These are phyloP conservation scores for Drosophila pegasa DNA, from an alignment of 2,888 invertebrate species.

Conservation along the genomic window DNA sequence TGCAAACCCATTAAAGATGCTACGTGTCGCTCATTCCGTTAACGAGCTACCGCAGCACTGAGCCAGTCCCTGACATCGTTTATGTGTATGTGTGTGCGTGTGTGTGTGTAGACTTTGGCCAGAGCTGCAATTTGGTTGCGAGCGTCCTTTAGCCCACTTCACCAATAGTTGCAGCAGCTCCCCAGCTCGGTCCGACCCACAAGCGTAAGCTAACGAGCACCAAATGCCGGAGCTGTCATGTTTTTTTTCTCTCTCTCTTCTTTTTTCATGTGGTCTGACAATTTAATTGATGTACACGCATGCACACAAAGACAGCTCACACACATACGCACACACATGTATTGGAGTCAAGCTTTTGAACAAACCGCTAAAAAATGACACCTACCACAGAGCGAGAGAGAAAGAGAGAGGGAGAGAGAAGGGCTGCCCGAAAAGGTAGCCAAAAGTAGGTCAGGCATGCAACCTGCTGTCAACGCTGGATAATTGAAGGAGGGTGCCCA, in stretches of 20 bases:
- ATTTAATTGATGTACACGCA: constrained; percentile 76
- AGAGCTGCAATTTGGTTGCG: constrained; percentile 59
- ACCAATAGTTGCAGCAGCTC: constrained; percentile 2
- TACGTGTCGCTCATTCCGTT: constrained; percentile 30
- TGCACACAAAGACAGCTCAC: constrained; percentile 40
- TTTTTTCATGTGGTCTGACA: constrained; percentile 59
- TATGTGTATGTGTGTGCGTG: constrained; percentile 8
- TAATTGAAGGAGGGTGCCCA: constrained; percentile 60
- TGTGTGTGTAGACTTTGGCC: constrained; percentile 32
- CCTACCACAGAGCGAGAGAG: constrained; percentile 43
- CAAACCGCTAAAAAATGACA: constrained; percentile 73
- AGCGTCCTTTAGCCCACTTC: constrained; percentile 56
- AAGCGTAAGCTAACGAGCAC: constrained; percentile 67
- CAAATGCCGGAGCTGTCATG: constrained; percentile 49
- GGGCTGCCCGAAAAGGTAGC: constrained; percentile 47
- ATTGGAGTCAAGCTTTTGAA: constrained; percentile 64
- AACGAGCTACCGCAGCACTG: constrained; percentile 59
- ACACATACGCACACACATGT: constrained; percentile 13
- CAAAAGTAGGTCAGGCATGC: constrained; percentile 75
- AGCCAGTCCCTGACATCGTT: constrained; percentile 65
- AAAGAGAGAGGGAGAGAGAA: neutral
- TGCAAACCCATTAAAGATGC: constrained; percentile 49
- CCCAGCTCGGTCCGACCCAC: constrained; percentile 2
- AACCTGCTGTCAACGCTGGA: constrained; percentile 73
- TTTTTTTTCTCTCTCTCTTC: constrained; percentile 9